A percentile compares a stretch with the other conserved stretches of the same genome.
Conservation (phyloP, 2,888 invertebrate genomes). For the Synergus umbraculus region DNA sequence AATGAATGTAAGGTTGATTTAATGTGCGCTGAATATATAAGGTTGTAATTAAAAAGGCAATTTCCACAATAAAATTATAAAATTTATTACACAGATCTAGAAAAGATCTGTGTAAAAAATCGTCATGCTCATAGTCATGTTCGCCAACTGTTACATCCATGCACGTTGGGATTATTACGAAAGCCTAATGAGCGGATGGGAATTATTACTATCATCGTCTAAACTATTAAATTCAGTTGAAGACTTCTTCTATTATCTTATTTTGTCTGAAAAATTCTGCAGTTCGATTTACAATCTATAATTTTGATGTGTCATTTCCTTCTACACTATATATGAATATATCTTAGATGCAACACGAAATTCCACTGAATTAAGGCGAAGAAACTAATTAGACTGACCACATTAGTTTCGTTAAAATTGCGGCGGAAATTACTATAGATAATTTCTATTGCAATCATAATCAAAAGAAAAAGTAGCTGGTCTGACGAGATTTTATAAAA, state of each 20-base stretch:
- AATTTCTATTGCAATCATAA: constrained; percentile 15
- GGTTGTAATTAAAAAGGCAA: neutral
- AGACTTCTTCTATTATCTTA: neutral
- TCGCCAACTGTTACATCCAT: constrained; percentile 26
- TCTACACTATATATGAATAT: too few relatives aligned
- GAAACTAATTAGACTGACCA: neutral
- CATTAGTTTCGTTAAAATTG: constrained; percentile 8
- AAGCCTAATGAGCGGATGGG: constrained; percentile 21
- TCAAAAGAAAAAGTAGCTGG: constrained; percentile 18
- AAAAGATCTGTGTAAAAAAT: neutral
- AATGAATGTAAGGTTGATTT: too few relatives aligned
- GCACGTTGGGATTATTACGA: constrained; percentile 14
- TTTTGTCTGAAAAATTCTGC: neutral
- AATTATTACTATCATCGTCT: constrained; percentile 10
- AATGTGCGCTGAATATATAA: too few relatives aligned
- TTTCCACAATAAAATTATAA: neutral
- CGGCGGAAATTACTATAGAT: constrained; percentile 15
- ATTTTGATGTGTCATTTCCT: neutral
- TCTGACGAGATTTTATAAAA: neutral
- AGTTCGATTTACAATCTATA: neutral
- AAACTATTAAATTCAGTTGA: neutral
- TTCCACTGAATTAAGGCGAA: neutral
- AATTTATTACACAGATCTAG: neutral
- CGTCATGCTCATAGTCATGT: constrained; percentile 16
- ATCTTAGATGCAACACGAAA: neutral